Evolutionary conservation across 2,113 vertebrate genomes (phyloP).

Genomic region (Columba livia): DNA sequence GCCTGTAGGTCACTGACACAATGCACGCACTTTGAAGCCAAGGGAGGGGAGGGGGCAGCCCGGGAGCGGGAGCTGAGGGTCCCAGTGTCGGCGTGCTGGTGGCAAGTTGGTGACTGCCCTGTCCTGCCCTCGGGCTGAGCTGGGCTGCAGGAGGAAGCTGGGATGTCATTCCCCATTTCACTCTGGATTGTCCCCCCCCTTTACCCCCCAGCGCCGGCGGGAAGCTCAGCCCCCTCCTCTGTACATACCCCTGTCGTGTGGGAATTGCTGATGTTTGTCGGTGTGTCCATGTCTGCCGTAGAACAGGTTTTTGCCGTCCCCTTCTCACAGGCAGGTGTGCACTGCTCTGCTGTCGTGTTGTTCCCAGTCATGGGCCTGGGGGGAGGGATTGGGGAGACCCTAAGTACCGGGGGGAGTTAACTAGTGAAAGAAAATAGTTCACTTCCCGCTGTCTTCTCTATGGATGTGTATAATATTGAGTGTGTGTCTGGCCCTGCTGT

Average conservation of each 20-base stretch:
- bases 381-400: constrained; percentile 9
- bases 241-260: constrained; percentile 47
- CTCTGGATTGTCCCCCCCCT: not conserved
- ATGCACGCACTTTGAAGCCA: not conserved
- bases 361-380: constrained; percentile 37
- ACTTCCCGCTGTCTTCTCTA: constrained; percentile 82
- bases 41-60: not conserved
- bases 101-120: fast-evolving
- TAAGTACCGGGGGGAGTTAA: not conserved
- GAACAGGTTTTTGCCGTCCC: constrained; percentile 32
- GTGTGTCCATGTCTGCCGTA: constrained; percentile 59
- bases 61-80: not conserved
- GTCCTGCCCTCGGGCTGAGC: not conserved
- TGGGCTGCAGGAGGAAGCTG: constrained; percentile 11
- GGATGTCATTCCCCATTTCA: not conserved
- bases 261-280: constrained; percentile 59
- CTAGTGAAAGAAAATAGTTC: constrained; percentile 69
- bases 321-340: constrained; percentile 23
- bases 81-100: fast-evolving
- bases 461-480: constrained; percentile 85
- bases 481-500: constrained; percentile 87
- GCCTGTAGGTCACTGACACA: not conserved
- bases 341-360: constrained; percentile 54
- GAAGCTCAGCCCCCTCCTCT: not conserved
- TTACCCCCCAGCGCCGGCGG: not conserved